A percentile compares a stretch with the other conserved stretches of the same genome.
These are phyloP conservation scores for Eunapius fragilis DNA, from an alignment of 37 sponge, comb jelly and placozoan genomes.

Conservation along the genomic window DNA sequence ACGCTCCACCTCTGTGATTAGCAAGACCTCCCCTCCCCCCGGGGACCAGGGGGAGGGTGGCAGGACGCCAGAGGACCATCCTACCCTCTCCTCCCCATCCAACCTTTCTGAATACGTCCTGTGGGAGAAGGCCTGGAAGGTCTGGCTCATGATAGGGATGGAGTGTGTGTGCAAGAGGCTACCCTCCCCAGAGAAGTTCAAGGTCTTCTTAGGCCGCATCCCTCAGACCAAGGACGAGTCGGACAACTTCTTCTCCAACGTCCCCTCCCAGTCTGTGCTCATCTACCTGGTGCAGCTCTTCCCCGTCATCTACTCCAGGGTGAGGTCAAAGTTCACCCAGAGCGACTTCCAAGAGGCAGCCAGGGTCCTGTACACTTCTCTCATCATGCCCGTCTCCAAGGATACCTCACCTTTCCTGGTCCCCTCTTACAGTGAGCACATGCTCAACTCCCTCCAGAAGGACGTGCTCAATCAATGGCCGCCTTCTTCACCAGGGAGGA, in stretches of 20 bases:
- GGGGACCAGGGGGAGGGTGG: neutral
- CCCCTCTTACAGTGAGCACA: conserved; percentile 48
- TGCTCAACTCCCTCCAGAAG: conserved; percentile 61
- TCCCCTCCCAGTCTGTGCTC: conserved; percentile 68
- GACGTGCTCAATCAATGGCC: conserved; percentile 31
- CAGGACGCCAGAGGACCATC: neutral
- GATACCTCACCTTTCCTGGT: conserved; percentile 87
- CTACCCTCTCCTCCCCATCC: conserved; percentile 16
- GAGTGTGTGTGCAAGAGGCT: neutral
- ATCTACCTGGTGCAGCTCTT: conserved; percentile 46
- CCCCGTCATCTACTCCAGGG: conserved; percentile 9
- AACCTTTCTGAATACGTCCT: neutral
- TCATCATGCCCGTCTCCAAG: conserved; percentile 57
- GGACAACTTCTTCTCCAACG: conserved; percentile 9
- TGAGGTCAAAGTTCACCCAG: conserved; percentile 15
- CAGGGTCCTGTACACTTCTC: conserved; percentile 10
- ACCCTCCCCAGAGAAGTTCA: neutral
- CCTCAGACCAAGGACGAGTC: neutral
- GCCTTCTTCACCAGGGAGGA: conserved; percentile 32
- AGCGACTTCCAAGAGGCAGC: conserved; percentile 11
- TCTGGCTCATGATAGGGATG: conserved; percentile 44
- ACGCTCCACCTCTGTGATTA: neutral
- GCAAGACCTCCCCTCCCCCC: neutral
- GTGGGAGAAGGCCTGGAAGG: conserved; percentile 54
- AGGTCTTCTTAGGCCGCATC: neutral